Percentiles rank a stretch among this genome's conserved stretches.
Conservation (phyloP, 2,113 vertebrate species). For the Coptodon bakossiorum region DNA sequence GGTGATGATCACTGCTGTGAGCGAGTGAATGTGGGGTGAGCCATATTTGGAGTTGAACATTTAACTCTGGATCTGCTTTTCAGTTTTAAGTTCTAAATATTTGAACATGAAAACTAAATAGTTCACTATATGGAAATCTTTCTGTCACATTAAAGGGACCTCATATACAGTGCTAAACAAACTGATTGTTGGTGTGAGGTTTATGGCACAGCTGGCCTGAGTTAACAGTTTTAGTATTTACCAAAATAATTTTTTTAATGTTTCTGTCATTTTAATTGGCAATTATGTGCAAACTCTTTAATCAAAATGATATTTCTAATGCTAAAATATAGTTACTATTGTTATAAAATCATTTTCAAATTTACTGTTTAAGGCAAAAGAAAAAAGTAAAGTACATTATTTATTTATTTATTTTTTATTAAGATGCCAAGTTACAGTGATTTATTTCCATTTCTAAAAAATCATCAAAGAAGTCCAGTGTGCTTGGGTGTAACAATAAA, state of each 20-base stretch:
- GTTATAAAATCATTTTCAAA: neutral
- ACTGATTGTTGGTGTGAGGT: neutral
- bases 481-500: neutral
- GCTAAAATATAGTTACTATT: neutral
- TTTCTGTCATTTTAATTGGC: neutral
- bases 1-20: neutral
- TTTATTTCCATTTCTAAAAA: neutral
- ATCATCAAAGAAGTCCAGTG: neutral
- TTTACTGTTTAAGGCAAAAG: neutral
- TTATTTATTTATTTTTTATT: neutral
- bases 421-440: fast-evolving
- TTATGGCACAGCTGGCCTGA: neutral
- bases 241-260: neutral
- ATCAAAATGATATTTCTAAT: neutral
- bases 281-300: neutral
- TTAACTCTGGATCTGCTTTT: neutral
- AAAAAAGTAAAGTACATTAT: neutral
- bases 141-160: neutral
- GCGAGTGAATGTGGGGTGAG: neutral
- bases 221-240: neutral
- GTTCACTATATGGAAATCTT: neutral
- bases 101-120: fast-evolving
- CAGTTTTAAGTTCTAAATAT: neutral
- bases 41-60: neutral
- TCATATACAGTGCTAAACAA: neutral